Evolutionary conservation across 2,797 vertebrate genomes (phyloP), one percentile per base, ranked within the genome.

Genomic region (Crypturellus tataupa): DNA sequence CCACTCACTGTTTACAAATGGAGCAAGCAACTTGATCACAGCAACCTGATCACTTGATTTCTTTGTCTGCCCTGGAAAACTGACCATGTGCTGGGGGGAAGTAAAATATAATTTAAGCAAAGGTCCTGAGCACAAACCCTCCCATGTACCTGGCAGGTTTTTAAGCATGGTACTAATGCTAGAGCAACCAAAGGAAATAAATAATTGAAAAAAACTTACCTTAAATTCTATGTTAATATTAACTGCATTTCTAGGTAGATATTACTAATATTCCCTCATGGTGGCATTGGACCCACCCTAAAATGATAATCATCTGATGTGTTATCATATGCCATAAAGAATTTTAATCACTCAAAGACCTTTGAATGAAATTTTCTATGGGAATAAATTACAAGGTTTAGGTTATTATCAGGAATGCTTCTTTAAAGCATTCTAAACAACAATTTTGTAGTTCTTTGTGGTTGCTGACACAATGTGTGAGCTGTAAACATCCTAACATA

Each of bases 261-360:
- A 56, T 51, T 76, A 69, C 44, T 79, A 94, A 27, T 68, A 9
- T 63, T 68, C 14, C 19, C 14, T 90, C 27, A 13, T 33, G 0
- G 15, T 33, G 7, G 12, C 19, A 20, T 20, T 80, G 18, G 18
- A 79, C 27, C 17, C 19, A 63, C 4, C 17, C 9, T 31, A 65
- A 58, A 47, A 10, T 35, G 42, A 56, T 51, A 80, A 55, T 39
- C 31, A 55, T 42, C 33, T 62, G 42, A 56, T 44, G 46, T 0
- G 0, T 56, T 13, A n/a, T 12, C 9, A 15, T 27, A 23, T 5
- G 2, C 2, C 78, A 12, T 27, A 58, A 77, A 12, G 29, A 3
- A 3, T 31, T 75, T 1, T 6, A 62, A 7, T 51, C 12, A 35
- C 18, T 79, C 1, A 73, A 69, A 51, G 7, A 23, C 18, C 15